These are phyloP conservation scores for Riptortus pedestris DNA, from an alignment of 1,140 invertebrate genomes.

Conservation along the genomic window DNA sequence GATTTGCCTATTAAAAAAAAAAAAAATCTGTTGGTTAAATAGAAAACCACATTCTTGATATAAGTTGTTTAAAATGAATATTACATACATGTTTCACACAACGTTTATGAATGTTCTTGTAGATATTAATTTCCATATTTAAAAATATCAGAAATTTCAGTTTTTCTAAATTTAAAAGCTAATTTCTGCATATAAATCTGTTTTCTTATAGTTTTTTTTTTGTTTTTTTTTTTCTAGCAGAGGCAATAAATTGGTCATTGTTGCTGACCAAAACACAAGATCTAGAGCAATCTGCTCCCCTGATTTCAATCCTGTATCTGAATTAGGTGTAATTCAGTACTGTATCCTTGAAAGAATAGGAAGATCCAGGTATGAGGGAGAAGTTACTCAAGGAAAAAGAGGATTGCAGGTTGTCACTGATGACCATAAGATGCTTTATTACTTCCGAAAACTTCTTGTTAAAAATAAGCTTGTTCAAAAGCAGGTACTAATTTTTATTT, in stretches of 20 bases:
- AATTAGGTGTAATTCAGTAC: slow-evolving; percentile 50
- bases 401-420: slow-evolving; percentile 44
- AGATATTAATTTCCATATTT: too few relatives aligned
- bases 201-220: too few relatives aligned
- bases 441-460: slow-evolving; percentile 51
- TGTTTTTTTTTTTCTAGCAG: slow-evolving; percentile 38
- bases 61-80: too few relatives aligned
- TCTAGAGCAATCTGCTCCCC: slow-evolving; percentile 46
- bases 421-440: slow-evolving; percentile 55
- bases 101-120: too few relatives aligned
- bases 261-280: slow-evolving; percentile 54
- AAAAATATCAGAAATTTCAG: too few relatives aligned
- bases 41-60: too few relatives aligned
- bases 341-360: slow-evolving; percentile 67
- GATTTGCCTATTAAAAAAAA: too few relatives aligned
- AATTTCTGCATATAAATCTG: too few relatives aligned
- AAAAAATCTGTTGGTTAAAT: too few relatives aligned
- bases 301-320: slow-evolving; percentile 41
- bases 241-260: slow-evolving; percentile 55
- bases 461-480: slow-evolving; percentile 51
- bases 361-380: slow-evolving; percentile 56
- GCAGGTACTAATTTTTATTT: too few relatives aligned
- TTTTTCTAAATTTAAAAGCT: too few relatives aligned
- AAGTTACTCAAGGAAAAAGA: slow-evolving; percentile 54
- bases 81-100: too few relatives aligned